Evolutionary conservation across 2,113 vertebrate genomes (phyloP).

Genomic region (Callionymus lyra): DNA sequence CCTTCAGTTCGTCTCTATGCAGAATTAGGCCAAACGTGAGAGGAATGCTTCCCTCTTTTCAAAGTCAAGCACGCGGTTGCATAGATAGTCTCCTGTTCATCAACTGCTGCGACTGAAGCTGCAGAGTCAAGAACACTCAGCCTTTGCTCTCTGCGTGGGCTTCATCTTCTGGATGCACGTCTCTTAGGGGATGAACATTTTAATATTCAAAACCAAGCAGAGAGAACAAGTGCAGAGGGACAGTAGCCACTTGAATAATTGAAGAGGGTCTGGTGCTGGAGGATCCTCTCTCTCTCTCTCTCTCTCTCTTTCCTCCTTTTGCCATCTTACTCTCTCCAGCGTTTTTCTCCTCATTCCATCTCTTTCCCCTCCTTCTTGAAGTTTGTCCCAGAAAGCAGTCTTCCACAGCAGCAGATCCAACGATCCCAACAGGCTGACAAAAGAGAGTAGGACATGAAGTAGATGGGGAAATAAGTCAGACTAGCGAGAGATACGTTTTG

Average conservation of each 20-base stretch:
- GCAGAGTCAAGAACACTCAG: slow-evolving; percentile 41
- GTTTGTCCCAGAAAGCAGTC: slow-evolving; percentile 63
- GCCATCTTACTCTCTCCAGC: slow-evolving; percentile 10
- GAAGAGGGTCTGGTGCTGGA: slow-evolving; percentile 52
- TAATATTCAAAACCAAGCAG: slow-evolving; percentile 63
- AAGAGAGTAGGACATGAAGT: slow-evolving; percentile 23
- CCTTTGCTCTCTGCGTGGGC: slow-evolving; percentile 53
- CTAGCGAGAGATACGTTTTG: slow-evolving; percentile 43
- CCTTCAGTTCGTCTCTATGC: slow-evolving; percentile 33
- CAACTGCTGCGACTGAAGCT: slow-evolving; percentile 23
- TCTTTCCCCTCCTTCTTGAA: slow-evolving; percentile 48
- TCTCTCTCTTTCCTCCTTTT: slow-evolving; percentile 4
- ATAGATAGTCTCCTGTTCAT: slow-evolving; percentile 29
- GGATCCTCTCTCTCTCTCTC: slow-evolving; percentile 31
- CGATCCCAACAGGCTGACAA: slow-evolving; percentile 40
- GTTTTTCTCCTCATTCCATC: slow-evolving; percentile 27
- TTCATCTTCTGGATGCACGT: slow-evolving; percentile 56
- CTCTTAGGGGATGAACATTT: slow-evolving; percentile 56
- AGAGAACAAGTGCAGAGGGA: slow-evolving; percentile 64
- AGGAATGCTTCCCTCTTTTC: slow-evolving; percentile 32
- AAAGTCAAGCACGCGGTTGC: slow-evolving; percentile 32
- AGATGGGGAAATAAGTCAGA: slow-evolving; percentile 22
- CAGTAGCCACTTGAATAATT: slow-evolving; percentile 65
- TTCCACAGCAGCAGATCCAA: slow-evolving; percentile 41
- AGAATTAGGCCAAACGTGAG: slow-evolving; percentile 56